These are phyloP conservation scores for human (Homo sapiens) DNA, from an alignment of 2,113 vertebrate genomes.

Conservation along the genomic window DNA sequence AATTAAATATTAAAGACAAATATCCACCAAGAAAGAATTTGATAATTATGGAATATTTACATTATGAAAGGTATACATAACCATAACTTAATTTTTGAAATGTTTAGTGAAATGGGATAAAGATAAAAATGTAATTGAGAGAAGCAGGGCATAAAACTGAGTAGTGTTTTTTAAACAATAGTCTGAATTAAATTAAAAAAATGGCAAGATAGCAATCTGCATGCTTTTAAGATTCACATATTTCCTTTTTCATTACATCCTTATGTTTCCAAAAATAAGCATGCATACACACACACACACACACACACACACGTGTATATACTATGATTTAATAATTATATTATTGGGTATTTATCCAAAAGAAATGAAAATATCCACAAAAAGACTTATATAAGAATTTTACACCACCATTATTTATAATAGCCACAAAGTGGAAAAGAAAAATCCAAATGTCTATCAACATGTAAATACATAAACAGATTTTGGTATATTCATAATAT, in stretches of 20 bases:
- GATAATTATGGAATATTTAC: neutral
- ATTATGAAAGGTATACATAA: neutral
- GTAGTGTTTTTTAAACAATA: neutral
- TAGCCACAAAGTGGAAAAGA: neutral
- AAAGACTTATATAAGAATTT: neutral
- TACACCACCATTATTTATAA: neutral
- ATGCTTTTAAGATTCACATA: neutral
- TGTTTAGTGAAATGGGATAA: neutral
- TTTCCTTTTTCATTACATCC: neutral
- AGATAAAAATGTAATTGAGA: neutral
- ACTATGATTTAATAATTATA: neutral
- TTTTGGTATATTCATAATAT: neutral
- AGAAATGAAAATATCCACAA: conserved; percentile 14
- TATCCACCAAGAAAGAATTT: neutral
- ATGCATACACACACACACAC: neutral
- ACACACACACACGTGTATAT: accelerated
- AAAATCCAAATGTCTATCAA: neutral
- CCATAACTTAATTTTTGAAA: conserved; percentile 6
- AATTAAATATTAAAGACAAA: neutral
- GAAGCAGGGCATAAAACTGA: neutral
- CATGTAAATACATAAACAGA: neutral
- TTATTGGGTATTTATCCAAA: neutral
- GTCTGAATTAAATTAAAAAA: neutral
- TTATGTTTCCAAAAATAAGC: neutral
- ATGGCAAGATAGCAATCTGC: neutral